Percentiles rank a stretch among this genome's conserved stretches.
Conservation (phyloP, 2,113 vertebrate genomes). For the Phaetusa simplex region DNA sequence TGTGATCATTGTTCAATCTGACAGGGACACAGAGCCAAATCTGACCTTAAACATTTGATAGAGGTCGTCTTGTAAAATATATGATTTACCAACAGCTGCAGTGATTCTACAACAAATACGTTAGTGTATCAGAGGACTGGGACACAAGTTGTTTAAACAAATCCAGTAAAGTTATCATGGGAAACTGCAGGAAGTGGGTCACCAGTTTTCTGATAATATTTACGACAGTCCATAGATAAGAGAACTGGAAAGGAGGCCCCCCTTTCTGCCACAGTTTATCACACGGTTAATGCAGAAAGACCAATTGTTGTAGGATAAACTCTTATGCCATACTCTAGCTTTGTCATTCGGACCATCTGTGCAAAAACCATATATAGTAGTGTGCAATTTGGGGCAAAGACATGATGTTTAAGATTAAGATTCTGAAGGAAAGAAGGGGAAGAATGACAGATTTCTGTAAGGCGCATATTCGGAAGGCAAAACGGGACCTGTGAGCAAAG, state of each 20-base stretch:
- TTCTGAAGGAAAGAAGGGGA: neutral
- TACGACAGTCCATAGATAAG: neutral
- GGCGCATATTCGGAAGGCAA: fast-evolving
- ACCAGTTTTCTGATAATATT: neutral
- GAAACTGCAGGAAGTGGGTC: neutral
- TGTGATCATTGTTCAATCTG: neutral
- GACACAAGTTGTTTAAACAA: constrained; percentile 21
- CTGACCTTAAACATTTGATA: neutral
- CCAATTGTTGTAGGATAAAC: neutral
- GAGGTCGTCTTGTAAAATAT: neutral
- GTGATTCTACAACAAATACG: neutral
- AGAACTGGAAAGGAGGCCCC: neutral
- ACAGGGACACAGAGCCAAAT: neutral
- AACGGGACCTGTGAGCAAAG: neutral
- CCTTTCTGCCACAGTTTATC: neutral
- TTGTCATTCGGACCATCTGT: neutral
- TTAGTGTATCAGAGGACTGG: neutral
- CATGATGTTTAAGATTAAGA: neutral
- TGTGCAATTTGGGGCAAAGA: neutral
- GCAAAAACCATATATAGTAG: neutral
- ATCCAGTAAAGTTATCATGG: neutral
- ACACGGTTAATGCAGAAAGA: neutral
- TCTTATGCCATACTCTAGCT: neutral
- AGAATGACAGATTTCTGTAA: neutral
- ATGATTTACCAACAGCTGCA: neutral